These are phyloP conservation scores for Paragorgia papillata DNA, from an alignment of 92 coral and sea anemone species.

Conservation along the genomic window DNA sequence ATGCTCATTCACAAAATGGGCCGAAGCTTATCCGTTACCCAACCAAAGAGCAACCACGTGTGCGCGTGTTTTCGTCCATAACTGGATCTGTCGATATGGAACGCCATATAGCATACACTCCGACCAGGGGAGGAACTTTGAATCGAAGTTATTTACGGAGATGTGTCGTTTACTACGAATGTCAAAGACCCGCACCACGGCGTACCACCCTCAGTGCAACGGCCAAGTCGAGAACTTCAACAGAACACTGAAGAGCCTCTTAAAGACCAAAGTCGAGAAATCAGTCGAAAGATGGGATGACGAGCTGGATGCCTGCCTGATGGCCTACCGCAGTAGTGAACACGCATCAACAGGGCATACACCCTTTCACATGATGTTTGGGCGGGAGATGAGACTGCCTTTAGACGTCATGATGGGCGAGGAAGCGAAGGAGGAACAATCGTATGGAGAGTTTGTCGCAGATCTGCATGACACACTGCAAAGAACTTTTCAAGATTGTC, in stretches of 20 bases:
- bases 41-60: conserved; percentile 56
- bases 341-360: conserved; percentile 50
- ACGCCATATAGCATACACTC: conserved; percentile 54
- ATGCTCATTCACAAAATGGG: conserved; percentile 7
- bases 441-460: conserved; percentile 49
- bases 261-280: conserved; percentile 44
- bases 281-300: conserved; percentile 48
- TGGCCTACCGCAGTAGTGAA: conserved; percentile 56
- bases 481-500: conserved; percentile 48
- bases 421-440: conserved; percentile 24
- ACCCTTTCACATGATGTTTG: conserved; percentile 54
- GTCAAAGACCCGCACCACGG: conserved; percentile 50
- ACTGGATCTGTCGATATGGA: conserved; percentile 43
- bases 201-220: conserved; percentile 55
- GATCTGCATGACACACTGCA: conserved; percentile 25
- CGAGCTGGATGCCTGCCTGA: conserved; percentile 46
- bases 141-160: conserved; percentile 51
- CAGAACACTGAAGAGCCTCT: conserved; percentile 54
- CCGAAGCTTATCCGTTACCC: conserved; percentile 50
- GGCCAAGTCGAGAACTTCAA: conserved; percentile 59
- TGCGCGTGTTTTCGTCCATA: conserved; percentile 24
- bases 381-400: conserved; percentile 52
- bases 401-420: conserved; percentile 59
- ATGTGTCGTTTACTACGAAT: conserved; percentile 56
- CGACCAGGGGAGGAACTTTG: conserved; percentile 61